These are phyloP conservation scores for Pituophis catenifer DNA, from an alignment of 2,113 vertebrate genomes.

Conservation along the genomic window DNA sequence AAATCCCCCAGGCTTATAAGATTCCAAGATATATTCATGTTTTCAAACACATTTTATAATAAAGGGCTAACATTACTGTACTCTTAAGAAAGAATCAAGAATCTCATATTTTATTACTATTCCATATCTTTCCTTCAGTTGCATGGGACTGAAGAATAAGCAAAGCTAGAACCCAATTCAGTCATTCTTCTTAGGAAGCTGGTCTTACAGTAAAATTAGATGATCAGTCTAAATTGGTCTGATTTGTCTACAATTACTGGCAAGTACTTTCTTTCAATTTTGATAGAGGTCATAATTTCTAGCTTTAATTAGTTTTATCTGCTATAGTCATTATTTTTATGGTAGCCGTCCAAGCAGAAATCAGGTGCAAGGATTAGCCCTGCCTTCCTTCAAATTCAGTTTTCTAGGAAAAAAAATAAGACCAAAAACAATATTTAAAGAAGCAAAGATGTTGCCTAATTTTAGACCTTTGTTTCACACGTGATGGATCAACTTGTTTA, in stretches of 20 bases:
- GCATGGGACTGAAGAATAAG: neutral
- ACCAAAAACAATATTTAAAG: neutral
- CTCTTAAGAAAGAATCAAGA: neutral
- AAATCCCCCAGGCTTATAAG: neutral
- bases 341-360: neutral
- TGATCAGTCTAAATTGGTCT: neutral
- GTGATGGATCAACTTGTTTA: neutral
- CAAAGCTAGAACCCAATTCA: neutral
- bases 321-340: neutral
- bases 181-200: neutral
- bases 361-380: neutral
- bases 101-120: neutral
- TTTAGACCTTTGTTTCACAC: neutral
- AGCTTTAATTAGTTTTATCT: neutral
- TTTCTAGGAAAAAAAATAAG: neutral
- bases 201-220: neutral
- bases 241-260: neutral
- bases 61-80: neutral
- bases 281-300: neutral
- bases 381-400: neutral
- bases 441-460: neutral
- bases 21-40: neutral
- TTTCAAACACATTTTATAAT: neutral
- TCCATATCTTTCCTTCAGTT: neutral
- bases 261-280: neutral